Conservation (phyloP, 2,888 invertebrate genomes). For the Spatulosminthurus flaviceps region DNA sequence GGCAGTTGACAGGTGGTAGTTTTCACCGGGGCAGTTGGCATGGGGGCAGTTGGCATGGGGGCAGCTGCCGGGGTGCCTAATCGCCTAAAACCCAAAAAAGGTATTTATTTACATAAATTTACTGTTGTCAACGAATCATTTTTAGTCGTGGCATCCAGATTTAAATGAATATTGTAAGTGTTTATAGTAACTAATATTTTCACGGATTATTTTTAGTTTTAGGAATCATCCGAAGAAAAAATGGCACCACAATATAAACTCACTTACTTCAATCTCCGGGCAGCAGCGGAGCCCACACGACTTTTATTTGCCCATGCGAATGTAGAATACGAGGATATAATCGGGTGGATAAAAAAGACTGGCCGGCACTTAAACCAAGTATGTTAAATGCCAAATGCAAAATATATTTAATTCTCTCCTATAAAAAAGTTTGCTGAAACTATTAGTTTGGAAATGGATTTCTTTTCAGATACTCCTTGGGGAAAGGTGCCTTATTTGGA, state of each 20-base stretch:
- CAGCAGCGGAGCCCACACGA: constrained; percentile 27
- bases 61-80: no score
- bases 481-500: constrained; percentile 7
- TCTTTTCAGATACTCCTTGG: not conserved
- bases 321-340: constrained; percentile 31
- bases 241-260: constrained; percentile 31
- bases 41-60: no score
- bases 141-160: no score
- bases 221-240: no score
- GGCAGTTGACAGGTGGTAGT: no score
- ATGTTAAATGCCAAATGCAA: not conserved
- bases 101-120: no score
- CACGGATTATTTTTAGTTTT: not conserved
- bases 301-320: constrained; percentile 36
- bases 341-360: constrained; percentile 19
- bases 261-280: constrained; percentile 38
- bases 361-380: constrained; percentile 35
- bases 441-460: not conserved
- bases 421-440: not conserved
- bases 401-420: not conserved
- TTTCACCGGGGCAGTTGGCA: no score
- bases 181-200: no score
- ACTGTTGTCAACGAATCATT: no score
- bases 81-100: no score
- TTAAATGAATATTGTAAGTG: no score